A percentile compares a stretch with the other conserved stretches of the same genome.
These are phyloP conservation scores for Uloborus plumipes DNA, from an alignment of 2,888 invertebrate species.

Conservation along the genomic window DNA sequence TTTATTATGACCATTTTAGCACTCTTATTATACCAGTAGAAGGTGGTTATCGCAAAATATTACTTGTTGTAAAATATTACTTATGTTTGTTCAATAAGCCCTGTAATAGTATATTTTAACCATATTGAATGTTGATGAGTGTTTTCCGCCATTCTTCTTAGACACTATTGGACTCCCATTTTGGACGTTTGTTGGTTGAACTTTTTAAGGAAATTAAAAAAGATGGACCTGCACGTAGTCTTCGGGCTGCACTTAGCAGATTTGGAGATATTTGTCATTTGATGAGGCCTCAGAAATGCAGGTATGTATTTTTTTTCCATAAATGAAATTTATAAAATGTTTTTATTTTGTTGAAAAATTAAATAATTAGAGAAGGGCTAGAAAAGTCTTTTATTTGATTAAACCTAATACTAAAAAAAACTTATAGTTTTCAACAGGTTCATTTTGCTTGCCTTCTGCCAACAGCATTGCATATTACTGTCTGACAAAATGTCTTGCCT, in stretches of 20 bases:
- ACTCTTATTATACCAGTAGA: too few species aligned
- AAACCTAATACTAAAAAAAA: too few species aligned
- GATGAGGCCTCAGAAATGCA: constrained; percentile 82
- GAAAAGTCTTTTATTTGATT: too few species aligned
- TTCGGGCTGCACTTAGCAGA: constrained; percentile 82
- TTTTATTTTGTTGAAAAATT: not conserved
- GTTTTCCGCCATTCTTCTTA: constrained; percentile 66
- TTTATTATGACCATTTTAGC: too few species aligned
- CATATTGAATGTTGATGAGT: not conserved
- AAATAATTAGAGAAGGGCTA: too few species aligned
- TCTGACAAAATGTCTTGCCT: too few species aligned
- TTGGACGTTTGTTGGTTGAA: constrained; percentile 83
- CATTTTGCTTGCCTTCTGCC: too few species aligned
- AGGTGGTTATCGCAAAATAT: too few species aligned
- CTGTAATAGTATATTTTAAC: not conserved
- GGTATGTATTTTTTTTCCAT: constrained; percentile 67
- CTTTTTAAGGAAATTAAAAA: constrained; percentile 86
- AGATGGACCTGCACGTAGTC: constrained; percentile 80
- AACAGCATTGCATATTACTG: too few species aligned
- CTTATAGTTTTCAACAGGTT: too few species aligned
- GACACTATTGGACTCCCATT: constrained; percentile 78
- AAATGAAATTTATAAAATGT: not conserved
- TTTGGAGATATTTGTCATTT: constrained; percentile 83
- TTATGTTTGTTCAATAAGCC: not conserved
- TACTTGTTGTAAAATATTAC: not conserved